Base-by-base conservation (phyloP, 2,113 vertebrate genomes). In the Parus major region DNA sequence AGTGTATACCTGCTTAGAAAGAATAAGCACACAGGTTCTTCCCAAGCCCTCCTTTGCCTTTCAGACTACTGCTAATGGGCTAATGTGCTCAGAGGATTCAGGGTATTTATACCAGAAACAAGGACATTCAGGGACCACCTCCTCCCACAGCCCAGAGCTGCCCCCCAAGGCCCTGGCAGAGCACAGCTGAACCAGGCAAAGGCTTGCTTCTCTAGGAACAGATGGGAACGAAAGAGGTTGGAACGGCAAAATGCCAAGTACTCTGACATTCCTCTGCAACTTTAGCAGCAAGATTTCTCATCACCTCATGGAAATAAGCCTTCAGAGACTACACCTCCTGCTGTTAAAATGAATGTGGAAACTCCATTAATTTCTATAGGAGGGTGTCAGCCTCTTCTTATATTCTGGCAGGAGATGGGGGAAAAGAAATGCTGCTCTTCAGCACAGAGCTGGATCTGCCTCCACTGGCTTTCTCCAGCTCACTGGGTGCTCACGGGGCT, bases 311-410 rank as follows among this genome's bases (percentile, higher is more conserved):
- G 90, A 96, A 96, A 95, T 86, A 78, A 96, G 92, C 68, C 94
- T 93, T 94, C 69, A 57, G 96, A 96, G 92, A 68, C 85, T 82
- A 68, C 69, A 72, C 13, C 95, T 96, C 95, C 94, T 88, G 82
- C 90, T 94, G 93, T 24, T 94, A 88, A 88, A 94, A 92, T 90
- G 82, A 96, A 95, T 84, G 94, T 96, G 95, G 92, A 94, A 97
- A 90, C 76, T 94, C 90, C 93, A 95, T 90, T 95, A 90, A 53
- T 95, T 96, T 90, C 90, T 93, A 24, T 93, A 86, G 92, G 92
- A 42, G n/a, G 14, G 72, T 90, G 92, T 96, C 93, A 96, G 82
- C 82, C 60, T 90, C 82, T 81, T 75, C 93, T 57, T 91, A 63
- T 68, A 81, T 81, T 88, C 88, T 94, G 80, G 69, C 88, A 88